A percentile compares a stretch with the other conserved stretches of the same genome.
These are phyloP conservation scores for Stylophora pistillata DNA, from an alignment of 64 coral and sea anemone species.

Conservation along the genomic window DNA sequence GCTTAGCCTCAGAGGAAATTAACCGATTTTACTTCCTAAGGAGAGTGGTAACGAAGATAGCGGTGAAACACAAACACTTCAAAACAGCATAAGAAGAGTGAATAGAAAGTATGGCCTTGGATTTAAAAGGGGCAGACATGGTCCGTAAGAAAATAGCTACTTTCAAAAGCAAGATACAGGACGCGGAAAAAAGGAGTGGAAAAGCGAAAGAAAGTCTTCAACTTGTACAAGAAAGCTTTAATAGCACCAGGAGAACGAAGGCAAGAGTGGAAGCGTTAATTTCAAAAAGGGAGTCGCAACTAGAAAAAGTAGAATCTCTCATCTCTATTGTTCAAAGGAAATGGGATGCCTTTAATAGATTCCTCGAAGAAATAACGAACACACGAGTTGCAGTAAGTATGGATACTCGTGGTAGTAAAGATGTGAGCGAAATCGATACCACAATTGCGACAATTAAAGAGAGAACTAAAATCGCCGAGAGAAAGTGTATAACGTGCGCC, in stretches of 20 bases:
- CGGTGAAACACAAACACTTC: neutral
- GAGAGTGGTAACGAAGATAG: neutral
- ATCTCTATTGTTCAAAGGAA: neutral
- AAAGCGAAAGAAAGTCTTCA: conserved; percentile 1
- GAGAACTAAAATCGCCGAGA: neutral
- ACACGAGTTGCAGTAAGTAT: neutral
- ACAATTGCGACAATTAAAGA: neutral
- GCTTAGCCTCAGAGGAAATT: neutral
- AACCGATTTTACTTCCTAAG: neutral
- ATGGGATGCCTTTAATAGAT: conserved; percentile 14
- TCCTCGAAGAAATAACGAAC: conserved; percentile 1
- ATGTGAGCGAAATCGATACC: neutral
- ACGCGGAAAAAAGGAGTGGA: neutral
- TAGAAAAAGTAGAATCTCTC: neutral
- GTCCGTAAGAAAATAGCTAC: conserved; percentile 3
- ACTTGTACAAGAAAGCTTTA: neutral
- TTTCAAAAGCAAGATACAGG: conserved; percentile 10
- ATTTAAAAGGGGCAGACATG: neutral
- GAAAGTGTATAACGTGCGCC: neutral
- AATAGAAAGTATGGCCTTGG: neutral
- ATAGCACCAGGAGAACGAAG: neutral
- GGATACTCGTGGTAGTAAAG: neutral
- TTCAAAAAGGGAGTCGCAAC: neutral
- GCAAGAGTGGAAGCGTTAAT: conserved; percentile 3
- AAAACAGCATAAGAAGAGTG: neutral